Evolutionary conservation across 2,888 invertebrate species (phyloP).

Genomic region (Cylindroiulus punctatus): DNA sequence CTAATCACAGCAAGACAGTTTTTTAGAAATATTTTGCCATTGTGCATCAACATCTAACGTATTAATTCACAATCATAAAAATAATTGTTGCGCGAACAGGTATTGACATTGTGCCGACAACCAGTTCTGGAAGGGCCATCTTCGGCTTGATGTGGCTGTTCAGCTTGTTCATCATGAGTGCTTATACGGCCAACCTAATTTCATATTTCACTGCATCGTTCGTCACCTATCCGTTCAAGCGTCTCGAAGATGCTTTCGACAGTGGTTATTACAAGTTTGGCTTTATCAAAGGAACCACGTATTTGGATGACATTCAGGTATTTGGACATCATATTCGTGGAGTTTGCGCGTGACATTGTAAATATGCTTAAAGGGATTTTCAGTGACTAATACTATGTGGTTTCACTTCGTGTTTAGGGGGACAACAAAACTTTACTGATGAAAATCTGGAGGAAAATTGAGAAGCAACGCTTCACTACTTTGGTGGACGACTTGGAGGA

Average conservation of each 20-base stretch:
- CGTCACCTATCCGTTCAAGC: conserved; percentile 52
- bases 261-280: conserved; percentile 52
- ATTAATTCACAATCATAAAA: too few species aligned
- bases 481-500: conserved; percentile 54
- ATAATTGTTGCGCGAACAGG: conserved; percentile 8
- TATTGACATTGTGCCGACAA: conserved; percentile 52
- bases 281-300: conserved; percentile 55
- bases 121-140: conserved; percentile 30
- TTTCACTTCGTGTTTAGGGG: not conserved
- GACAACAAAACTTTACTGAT: conserved; percentile 51
- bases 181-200: conserved; percentile 56
- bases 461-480: conserved; percentile 48
- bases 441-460: conserved; percentile 53
- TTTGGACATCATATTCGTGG: not conserved
- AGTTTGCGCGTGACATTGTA: too few species aligned
- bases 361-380: too few species aligned
- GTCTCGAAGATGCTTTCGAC: conserved; percentile 49
- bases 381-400: not conserved
- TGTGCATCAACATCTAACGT: too few species aligned
- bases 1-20: not conserved
- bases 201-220: conserved; percentile 56
- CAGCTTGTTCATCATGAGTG: conserved; percentile 56
- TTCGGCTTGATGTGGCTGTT: conserved; percentile 56
- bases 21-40: too few species aligned
- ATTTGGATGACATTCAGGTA: conserved; percentile 57